phyloP scores from a whole-genome alignment of 2,888 invertebrate species.

The Anorthoa munda region DNA sequence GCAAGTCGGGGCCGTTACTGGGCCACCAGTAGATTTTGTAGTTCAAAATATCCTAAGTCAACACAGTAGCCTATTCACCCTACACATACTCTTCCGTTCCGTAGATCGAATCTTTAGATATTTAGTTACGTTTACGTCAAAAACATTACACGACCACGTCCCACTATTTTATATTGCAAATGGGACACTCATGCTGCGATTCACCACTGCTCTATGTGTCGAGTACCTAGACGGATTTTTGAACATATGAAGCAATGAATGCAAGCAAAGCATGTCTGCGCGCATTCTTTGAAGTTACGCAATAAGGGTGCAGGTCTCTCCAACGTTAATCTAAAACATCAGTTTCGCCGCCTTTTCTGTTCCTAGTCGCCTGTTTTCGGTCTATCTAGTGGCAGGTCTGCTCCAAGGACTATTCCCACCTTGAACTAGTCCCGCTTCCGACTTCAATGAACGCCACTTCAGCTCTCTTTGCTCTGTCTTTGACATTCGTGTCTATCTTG shows the following conservation, averaged over 20 bases:
- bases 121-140: slow-evolving; percentile 68
- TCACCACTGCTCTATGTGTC: no score
- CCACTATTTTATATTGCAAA: slow-evolving; percentile 69
- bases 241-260: no score
- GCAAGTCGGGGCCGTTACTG: no score
- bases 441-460: not conserved
- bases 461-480: not conserved
- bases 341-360: not conserved
- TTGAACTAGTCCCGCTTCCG: not conserved
- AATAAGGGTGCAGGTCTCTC: no score
- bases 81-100: slow-evolving; percentile 51
- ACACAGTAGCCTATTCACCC: slow-evolving; percentile 35
- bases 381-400: not conserved
- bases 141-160: slow-evolving; percentile 63
- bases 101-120: slow-evolving; percentile 73
- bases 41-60: not conserved
- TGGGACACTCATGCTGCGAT: no score
- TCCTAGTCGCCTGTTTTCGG: not conserved
- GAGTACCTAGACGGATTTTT: no score
- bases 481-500: not conserved
- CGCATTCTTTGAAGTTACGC: no score
- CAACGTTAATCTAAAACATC: no score
- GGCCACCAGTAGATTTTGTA: no score
- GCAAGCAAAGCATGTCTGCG: no score
- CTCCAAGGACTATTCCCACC: no score